phyloP scores from a whole-genome alignment of 2,113 vertebrate genomes.

The Cygnus atratus region DNA sequence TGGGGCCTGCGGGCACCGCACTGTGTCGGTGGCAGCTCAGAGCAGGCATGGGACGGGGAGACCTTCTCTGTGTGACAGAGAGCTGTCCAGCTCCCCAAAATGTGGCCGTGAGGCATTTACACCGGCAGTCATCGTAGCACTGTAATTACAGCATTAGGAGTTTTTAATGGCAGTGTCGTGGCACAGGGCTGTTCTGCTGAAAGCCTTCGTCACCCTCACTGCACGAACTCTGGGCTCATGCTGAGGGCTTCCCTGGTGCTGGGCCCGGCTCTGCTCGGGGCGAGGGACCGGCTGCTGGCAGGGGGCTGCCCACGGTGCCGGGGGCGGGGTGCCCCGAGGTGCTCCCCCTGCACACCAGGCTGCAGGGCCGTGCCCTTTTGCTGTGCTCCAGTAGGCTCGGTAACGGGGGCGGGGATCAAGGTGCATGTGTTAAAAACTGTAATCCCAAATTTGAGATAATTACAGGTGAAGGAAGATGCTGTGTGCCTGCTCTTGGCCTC shows the following conservation, averaged over 20 bases:
- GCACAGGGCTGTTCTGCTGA: neutral
- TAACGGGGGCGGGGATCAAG: neutral
- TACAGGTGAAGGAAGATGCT: neutral
- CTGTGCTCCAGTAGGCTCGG: neutral
- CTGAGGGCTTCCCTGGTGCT: neutral
- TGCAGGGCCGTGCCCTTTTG: neutral
- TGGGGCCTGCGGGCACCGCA: neutral
- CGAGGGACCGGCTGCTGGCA: fast-evolving
- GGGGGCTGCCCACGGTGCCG: neutral
- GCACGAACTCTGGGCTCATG: neutral
- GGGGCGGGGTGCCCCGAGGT: too few species aligned
- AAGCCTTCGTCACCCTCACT: neutral
- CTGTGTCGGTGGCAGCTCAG: neutral
- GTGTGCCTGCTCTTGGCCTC: neutral
- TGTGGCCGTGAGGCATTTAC: neutral
- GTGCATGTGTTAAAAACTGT: neutral
- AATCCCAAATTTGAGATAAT: neutral
- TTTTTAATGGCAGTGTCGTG: neutral
- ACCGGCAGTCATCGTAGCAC: neutral
- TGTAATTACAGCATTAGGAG: neutral
- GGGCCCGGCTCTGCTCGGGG: neutral
- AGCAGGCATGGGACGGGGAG: neutral
- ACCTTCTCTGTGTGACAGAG: neutral
- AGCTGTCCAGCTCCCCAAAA: neutral
- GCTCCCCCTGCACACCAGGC: neutral